Evolutionary conservation across 2,113 vertebrate genomes (phyloP).

Genomic region (Eonycteris spelaea): DNA sequence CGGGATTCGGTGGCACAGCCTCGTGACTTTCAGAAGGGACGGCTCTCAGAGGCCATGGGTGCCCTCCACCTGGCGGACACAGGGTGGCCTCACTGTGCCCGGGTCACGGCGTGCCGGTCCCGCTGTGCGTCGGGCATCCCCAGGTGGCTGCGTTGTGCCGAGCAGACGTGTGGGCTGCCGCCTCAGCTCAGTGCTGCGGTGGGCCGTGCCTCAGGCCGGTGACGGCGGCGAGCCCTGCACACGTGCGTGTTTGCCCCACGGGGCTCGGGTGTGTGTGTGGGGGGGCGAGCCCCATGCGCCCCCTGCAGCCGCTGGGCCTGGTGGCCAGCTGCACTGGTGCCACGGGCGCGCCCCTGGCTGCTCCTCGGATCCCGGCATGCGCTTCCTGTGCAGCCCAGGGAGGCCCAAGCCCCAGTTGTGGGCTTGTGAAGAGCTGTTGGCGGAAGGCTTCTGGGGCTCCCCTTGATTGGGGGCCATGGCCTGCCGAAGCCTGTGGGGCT

Average conservation of each 20-base stretch:
- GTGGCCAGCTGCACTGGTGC: background rate
- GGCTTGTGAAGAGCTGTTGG: background rate
- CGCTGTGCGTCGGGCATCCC: background rate
- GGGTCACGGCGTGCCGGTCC: rapidly evolving
- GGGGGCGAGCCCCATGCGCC: background rate
- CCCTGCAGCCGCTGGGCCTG: background rate
- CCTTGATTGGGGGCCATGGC: background rate
- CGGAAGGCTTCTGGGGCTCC: background rate
- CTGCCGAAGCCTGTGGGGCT: constrained; percentile 35
- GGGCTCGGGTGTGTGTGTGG: background rate
- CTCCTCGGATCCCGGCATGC: background rate
- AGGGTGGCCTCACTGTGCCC: rapidly evolving
- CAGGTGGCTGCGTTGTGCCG: background rate
- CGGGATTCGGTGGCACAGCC: background rate
- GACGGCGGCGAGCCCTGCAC: background rate
- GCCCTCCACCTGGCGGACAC: background rate
- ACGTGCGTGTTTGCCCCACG: background rate
- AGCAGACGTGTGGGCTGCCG: background rate
- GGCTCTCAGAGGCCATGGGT: too few species aligned
- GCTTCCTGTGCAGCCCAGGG: background rate
- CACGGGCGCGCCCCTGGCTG: background rate
- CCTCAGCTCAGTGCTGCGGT: background rate
- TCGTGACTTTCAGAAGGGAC: background rate
- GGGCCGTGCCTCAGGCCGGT: background rate
- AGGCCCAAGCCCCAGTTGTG: background rate